Conservation (phyloP, 2,888 invertebrate species). For the Nomada ferruginata region DNA sequence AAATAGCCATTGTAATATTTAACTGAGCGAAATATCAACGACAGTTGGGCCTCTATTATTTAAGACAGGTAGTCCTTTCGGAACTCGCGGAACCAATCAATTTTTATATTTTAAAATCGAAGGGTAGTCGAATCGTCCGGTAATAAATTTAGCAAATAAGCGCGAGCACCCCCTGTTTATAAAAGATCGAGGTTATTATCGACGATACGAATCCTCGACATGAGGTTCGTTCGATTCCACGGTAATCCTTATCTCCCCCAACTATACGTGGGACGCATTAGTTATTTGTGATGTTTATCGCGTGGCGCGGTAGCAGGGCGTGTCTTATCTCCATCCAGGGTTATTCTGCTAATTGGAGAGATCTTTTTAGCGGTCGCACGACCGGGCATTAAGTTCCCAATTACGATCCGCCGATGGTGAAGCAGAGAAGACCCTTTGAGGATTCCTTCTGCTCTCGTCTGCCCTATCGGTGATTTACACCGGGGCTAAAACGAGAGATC, state of each 20-base stretch:
- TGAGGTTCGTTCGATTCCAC: constrained; percentile 18
- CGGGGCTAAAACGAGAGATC: neutral
- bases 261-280: constrained; percentile 62
- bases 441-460: constrained; percentile 29
- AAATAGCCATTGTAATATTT: too few relatives aligned
- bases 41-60: too few relatives aligned
- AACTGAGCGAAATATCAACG: too few relatives aligned
- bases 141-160: neutral
- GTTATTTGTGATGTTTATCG: constrained; percentile 77
- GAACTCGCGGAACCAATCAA: too few relatives aligned
- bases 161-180: too few relatives aligned
- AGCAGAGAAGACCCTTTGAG: constrained; percentile 20
- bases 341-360: constrained; percentile 80
- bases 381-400: constrained; percentile 75
- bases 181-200: constrained; percentile 37
- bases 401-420: constrained; percentile 59
- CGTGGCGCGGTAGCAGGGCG: constrained; percentile 66
- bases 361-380: constrained; percentile 74
- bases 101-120: too few relatives aligned
- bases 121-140: too few relatives aligned
- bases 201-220: constrained; percentile 13
- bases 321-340: constrained; percentile 77
- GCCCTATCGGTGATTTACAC: constrained; percentile 49
- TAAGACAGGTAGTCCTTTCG: too few relatives aligned
- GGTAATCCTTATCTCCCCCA: constrained; percentile 22